phyloP scores from a whole-genome alignment of 2,113 vertebrate genomes.

The Platichthys flesus region DNA sequence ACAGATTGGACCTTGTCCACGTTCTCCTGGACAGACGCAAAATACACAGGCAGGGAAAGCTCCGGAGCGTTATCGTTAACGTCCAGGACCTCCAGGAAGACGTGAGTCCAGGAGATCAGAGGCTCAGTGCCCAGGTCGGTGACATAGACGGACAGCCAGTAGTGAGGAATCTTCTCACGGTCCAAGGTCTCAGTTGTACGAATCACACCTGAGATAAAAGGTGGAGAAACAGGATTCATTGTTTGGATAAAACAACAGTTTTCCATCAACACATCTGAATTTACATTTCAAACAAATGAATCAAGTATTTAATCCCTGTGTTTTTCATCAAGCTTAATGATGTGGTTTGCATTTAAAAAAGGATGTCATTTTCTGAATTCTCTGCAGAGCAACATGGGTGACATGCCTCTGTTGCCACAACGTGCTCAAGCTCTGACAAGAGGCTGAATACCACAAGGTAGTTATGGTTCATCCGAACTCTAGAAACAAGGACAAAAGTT shows the following conservation, averaged over 20 bases:
- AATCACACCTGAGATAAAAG: constrained; percentile 86
- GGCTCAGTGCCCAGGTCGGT: constrained; percentile 89
- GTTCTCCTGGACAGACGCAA: constrained; percentile 89
- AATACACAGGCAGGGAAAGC: constrained; percentile 90
- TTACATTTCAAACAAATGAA: constrained; percentile 17
- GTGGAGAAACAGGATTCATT: neutral
- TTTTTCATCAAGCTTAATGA: neutral
- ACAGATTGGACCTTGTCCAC: constrained; percentile 82
- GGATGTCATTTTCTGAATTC: neutral
- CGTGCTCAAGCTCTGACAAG: neutral
- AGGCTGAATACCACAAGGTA: neutral
- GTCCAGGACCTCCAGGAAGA: constrained; percentile 92
- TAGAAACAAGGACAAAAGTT: neutral
- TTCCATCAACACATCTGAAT: constrained; percentile 1
- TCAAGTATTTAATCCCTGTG: neutral
- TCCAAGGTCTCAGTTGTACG: constrained; percentile 85
- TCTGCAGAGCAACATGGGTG: neutral
- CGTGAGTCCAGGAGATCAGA: constrained; percentile 88
- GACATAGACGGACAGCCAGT: constrained; percentile 93
- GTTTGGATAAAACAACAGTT: neutral
- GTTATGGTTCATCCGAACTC: no score
- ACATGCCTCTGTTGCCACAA: constrained; percentile 34
- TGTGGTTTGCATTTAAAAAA: constrained; percentile 7
- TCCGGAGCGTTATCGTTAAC: constrained; percentile 94
- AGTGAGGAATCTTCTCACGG: constrained; percentile 85